Percentiles rank a stretch among this genome's conserved stretches.
These are phyloP conservation scores for Cotesia glomerata DNA, from an alignment of 1,140 invertebrate genomes.

Conservation along the genomic window DNA sequence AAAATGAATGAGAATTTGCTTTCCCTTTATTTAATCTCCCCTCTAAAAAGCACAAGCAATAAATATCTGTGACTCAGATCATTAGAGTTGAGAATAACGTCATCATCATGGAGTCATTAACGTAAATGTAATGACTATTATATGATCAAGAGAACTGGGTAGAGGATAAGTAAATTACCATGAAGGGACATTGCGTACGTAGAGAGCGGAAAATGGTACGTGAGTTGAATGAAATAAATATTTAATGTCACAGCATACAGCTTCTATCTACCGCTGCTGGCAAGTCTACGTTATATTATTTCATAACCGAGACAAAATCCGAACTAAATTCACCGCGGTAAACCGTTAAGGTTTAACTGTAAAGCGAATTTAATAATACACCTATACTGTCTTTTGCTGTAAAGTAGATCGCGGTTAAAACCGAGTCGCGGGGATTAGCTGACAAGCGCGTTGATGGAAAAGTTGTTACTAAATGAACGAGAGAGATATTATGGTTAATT, in stretches of 20 bases:
- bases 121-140: conserved; percentile 16
- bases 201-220: conserved; percentile 16
- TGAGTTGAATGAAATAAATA: conserved; percentile 24
- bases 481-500: neutral
- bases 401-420: conserved; percentile 32
- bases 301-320: neutral
- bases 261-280: neutral
- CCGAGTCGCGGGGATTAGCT: conserved; percentile 34
- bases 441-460: neutral
- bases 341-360: conserved; percentile 22
- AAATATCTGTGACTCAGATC: too few species aligned
- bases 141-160: neutral
- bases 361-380: conserved; percentile 27
- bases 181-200: neutral
- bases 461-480: neutral
- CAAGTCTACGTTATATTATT: neutral
- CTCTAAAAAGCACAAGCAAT: too few species aligned
- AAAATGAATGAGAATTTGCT: too few species aligned
- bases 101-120: conserved; percentile 22
- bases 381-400: conserved; percentile 10
- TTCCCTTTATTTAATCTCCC: too few species aligned
- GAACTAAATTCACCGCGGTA: neutral
- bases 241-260: neutral
- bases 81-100: too few species aligned
- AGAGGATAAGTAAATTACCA: conserved; percentile 14